These are phyloP conservation scores for Thalassophryne amazonica DNA, from an alignment of 2,797 vertebrate species.

Conservation along the genomic window DNA sequence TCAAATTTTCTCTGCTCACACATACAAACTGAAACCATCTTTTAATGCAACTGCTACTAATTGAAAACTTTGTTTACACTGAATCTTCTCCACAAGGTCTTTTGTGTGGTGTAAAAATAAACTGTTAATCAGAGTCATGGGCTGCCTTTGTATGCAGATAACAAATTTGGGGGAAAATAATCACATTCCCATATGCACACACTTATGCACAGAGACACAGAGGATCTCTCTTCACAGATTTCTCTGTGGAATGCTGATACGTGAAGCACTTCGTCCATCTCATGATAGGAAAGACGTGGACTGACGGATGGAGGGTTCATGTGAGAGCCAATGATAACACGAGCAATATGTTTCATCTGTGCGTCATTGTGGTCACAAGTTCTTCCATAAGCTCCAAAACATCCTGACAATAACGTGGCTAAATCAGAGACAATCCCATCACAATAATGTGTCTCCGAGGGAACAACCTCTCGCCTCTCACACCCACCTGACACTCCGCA, in stretches of 20 bases:
- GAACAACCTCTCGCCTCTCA: constrained; percentile 62
- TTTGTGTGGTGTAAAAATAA: not conserved
- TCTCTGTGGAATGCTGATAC: constrained; percentile 21
- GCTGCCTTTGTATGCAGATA: not conserved
- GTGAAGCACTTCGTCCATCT: not conserved
- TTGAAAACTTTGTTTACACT: constrained; percentile 3
- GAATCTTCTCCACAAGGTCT: not conserved
- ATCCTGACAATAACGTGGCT: constrained; percentile 55
- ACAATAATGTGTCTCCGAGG: constrained; percentile 44
- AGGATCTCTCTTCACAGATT: constrained; percentile 17
- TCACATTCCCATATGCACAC: not conserved
- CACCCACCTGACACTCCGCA: constrained; percentile 63
- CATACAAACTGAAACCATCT: not conserved
- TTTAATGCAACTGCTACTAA: constrained; percentile 8
- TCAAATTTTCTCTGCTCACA: constrained; percentile 12
- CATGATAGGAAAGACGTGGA: constrained; percentile 1
- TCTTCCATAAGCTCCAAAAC: constrained; percentile 60
- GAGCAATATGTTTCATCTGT: constrained; percentile 22
- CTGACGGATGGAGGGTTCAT: not conserved
- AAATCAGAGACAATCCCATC: constrained; percentile 49
- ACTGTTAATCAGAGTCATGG: not conserved
- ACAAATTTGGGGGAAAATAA: not conserved
- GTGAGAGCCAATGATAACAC: constrained; percentile 11
- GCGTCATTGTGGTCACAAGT: constrained; percentile 25
- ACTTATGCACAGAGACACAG: constrained; percentile 13